These are phyloP conservation scores for Oncorhynchus mykiss DNA, from an alignment of 2,113 vertebrate genomes.

Conservation along the genomic window DNA sequence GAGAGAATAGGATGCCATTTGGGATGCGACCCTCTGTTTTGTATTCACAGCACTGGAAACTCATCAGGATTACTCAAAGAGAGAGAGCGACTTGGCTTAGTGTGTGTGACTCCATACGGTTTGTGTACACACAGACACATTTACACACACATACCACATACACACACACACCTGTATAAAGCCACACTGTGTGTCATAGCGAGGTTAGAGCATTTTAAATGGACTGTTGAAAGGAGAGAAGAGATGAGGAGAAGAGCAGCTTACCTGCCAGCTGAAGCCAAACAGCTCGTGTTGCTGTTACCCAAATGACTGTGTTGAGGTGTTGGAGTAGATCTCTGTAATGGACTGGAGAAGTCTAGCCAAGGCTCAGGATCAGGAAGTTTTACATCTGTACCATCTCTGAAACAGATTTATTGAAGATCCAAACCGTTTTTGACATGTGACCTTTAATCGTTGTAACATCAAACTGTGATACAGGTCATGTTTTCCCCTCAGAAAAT, in stretches of 20 bases:
- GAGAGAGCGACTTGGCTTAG: neutral
- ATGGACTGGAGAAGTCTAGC: neutral
- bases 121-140: neutral
- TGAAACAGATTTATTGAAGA: too few species aligned
- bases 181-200: too few species aligned
- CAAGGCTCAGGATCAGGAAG: neutral
- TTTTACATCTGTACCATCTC: too few species aligned
- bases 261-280: neutral
- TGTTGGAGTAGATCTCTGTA: slow-evolving; percentile 8
- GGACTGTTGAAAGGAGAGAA: too few species aligned
- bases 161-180: neutral
- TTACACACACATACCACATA: neutral
- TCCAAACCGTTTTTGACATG: too few species aligned
- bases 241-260: too few species aligned
- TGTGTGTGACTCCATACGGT: neutral
- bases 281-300: slow-evolving; percentile 16
- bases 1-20: too few species aligned
- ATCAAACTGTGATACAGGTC: too few species aligned
- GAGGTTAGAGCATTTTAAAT: too few species aligned
- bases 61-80: neutral
- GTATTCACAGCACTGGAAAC: neutral
- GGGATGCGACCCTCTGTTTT: neutral
- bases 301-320: slow-evolving; percentile 23
- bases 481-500: too few species aligned
- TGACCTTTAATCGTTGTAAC: too few species aligned